Evolutionary conservation across 2,888 invertebrate genomes (phyloP), one percentile per base, ranked within the genome.

Genomic region (Sinodicranocentrus sp.): DNA sequence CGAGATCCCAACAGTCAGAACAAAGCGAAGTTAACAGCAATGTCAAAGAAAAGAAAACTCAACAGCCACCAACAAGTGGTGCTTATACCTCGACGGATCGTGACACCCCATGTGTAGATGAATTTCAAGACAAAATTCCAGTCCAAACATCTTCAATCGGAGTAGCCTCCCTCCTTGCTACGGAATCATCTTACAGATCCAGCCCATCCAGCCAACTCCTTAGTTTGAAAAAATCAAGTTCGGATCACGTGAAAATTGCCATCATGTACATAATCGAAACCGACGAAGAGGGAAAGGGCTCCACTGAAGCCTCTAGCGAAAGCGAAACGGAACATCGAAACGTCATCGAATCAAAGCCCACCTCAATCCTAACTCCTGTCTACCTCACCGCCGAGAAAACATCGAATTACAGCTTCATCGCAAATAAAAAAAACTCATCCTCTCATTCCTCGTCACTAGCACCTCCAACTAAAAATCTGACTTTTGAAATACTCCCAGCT

Each of bases 261-360:
- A 75, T 75, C 10, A 75, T 63, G 63, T 75, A 75, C 48, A 63
- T 75, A 26, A 59, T 75, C 17, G 72, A 72, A 8, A 28, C 19
- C 33, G 72, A 72, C n/a, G 59, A 59, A 5, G 72, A 72, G 2
- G 13, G 44, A 21, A 15, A 59, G 59, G 54, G 21, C 13, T 13
- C 6, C 10, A 52, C 6, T 54, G 54, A 54, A 17, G n/a, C n/a
- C n/a, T n/a, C n/a, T 17, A 23, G 28, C 10, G 65, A 65, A 28
- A 17, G 33, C 19, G 68, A 48, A 26, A 48, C 23, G 44, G 67
- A 67, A 67, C 23, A 17, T 10, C 10, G 44, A 17, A 68, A 52
- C 26, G 25, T 19, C 10, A 43, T 25, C 68, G 2, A 43, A 44
- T n/a, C 28, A 39, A 6, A 28, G 15, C 1, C n/a, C 65, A 15